Conservation (phyloP, 1,140 invertebrate species). For the Nomia melanderi region DNA sequence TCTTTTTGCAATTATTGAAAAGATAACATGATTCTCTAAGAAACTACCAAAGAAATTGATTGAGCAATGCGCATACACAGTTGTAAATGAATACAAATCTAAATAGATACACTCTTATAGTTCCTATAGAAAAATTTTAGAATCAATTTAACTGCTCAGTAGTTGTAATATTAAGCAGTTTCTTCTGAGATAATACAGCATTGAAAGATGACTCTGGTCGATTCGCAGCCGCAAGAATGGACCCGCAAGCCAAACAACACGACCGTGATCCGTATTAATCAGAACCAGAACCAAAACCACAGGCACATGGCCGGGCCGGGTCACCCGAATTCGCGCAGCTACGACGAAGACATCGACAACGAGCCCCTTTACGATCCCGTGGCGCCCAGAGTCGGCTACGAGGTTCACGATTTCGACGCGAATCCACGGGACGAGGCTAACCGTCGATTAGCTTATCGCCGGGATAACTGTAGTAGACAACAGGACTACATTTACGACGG, state of each 20-base stretch:
- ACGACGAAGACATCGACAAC: conserved; percentile 70
- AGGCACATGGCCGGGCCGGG: conserved; percentile 43
- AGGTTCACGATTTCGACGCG: conserved; percentile 78
- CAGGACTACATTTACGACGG: conserved; percentile 70
- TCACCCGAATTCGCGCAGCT: conserved; percentile 63
- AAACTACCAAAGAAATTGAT: too few relatives aligned
- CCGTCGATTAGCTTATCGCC: conserved; percentile 72
- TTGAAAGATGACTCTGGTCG: background rate
- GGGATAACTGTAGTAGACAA: conserved; percentile 68
- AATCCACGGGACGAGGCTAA: conserved; percentile 77
- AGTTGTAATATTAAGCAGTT: too few relatives aligned
- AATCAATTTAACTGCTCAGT: too few relatives aligned
- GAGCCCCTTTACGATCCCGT: conserved; percentile 79
- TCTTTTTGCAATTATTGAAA: too few relatives aligned
- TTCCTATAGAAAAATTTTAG: too few relatives aligned
- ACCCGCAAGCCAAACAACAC: conserved; percentile 78
- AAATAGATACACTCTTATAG: too few relatives aligned
- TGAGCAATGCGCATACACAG: too few relatives aligned
- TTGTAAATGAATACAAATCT: too few relatives aligned
- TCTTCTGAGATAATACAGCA: background rate
- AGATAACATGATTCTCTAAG: too few relatives aligned
- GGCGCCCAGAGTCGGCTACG: conserved; percentile 74
- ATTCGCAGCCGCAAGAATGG: conserved; percentile 74
- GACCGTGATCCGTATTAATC: conserved; percentile 78
- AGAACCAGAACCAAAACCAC: conserved; percentile 66